Conservation (phyloP, 2,113 vertebrate species). For the Nibea albiflora region DNA sequence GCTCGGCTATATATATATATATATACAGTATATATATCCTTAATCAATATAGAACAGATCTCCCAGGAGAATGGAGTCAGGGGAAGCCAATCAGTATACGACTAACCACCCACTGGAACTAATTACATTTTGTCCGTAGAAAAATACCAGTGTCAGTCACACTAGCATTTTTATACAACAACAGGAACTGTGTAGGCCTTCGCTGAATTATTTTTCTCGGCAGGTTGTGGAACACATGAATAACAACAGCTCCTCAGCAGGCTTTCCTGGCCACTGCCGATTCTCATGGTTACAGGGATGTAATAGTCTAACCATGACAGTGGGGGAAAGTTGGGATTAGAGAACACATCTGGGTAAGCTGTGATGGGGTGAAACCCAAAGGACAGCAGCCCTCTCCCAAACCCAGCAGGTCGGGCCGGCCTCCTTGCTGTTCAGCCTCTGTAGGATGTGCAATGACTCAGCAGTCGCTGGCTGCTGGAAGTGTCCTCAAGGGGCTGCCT, state of each 20-base stretch:
- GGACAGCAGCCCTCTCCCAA: constrained; percentile 63
- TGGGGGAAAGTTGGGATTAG: constrained; percentile 56
- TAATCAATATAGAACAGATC: constrained; percentile 51
- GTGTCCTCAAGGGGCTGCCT: constrained; percentile 63
- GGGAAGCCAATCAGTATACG: constrained; percentile 41
- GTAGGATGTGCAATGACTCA: constrained; percentile 71
- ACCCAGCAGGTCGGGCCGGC: constrained; percentile 47
- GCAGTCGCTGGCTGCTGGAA: constrained; percentile 58
- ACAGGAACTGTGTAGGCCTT: constrained; percentile 40
- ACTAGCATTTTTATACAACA: constrained; percentile 43
- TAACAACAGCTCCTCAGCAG: constrained; percentile 44
- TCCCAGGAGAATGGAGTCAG: constrained; percentile 23
- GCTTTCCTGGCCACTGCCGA: constrained; percentile 34
- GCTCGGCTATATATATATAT: not conserved
- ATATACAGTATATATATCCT: not conserved
- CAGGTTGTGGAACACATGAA: constrained; percentile 64
- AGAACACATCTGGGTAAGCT: constrained; percentile 68
- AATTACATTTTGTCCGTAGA: constrained; percentile 60
- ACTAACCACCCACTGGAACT: constrained; percentile 61
- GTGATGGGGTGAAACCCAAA: constrained; percentile 49
- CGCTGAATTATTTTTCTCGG: constrained; percentile 50
- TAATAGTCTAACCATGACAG: constrained; percentile 48
- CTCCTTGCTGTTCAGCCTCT: constrained; percentile 54
- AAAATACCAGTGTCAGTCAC: constrained; percentile 58
- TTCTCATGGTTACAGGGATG: constrained; percentile 64